Base-by-base conservation (phyloP, 1,140 invertebrate genomes). In the Andricus grossulariae region DNA sequence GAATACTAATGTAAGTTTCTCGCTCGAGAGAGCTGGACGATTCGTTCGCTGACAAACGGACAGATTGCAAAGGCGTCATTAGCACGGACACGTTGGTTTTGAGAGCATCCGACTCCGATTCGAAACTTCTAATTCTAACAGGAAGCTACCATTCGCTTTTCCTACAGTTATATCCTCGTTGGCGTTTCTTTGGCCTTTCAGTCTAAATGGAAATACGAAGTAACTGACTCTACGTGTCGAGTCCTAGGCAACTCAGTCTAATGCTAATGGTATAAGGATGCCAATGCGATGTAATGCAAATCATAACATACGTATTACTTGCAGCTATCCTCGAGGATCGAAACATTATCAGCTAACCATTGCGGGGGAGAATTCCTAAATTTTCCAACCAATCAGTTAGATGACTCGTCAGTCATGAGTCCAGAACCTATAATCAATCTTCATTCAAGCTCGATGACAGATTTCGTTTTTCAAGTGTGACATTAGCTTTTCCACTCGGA, bases 261-360 rank as follows among this genome's bases (percentile, higher is more conserved):
- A 10, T 85, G 80, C 82, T 84, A 83, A 86, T 84, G 84, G 85
- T 76, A 76, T 80, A 83, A 78, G 77, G 80, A 78, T 73, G 84
- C 81, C 83, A 83, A 83, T 87, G 85, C 80, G 83, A 82, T 81
- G 81, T 45, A 45, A 45, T 11, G 39, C 39, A 45, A 45, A 73
- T 71, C 74, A 83, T 85, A 84, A 87, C 82, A 76, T 84, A 87
- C 82, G 76, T 84, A 87, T 81, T 76, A 78, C 77, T 71, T 72
- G 74, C 85, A 86, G 84, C 79, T 86, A 84, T 83, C 76, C 72
- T 60, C 52, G 50, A 79, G 60, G 76, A 79, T 83, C 80, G 80
- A 80, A 84, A 55, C 71, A 70, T 55, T 72, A 66, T 45, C 25
- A 32, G 25, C 39, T 45, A 45, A 45, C 10, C 39, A 10, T 45